These are phyloP conservation scores for Tuberolachnus salignus DNA, from an alignment of 2,888 invertebrate species.

Conservation along the genomic window DNA sequence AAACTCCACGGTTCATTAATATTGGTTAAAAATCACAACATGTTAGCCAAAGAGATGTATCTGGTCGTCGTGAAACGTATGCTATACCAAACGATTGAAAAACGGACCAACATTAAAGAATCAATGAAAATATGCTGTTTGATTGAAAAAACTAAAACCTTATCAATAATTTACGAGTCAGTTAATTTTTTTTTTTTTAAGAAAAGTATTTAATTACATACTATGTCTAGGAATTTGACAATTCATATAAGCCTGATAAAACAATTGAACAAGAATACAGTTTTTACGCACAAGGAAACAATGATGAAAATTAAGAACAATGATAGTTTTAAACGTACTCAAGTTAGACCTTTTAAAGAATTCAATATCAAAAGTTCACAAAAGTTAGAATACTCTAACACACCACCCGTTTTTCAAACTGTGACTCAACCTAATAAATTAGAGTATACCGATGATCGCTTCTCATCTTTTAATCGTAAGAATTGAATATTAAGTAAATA, in stretches of 20 bases:
- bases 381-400: not conserved
- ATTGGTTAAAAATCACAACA: constrained; percentile 25
- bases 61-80: not conserved
- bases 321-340: not conserved
- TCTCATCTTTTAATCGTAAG: constrained; percentile 11
- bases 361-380: not conserved
- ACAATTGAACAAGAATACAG: not conserved
- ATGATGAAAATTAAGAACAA: not conserved
- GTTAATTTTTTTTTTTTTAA: not conserved
- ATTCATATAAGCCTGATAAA: not conserved
- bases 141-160: constrained; percentile 13
- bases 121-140: constrained; percentile 18
- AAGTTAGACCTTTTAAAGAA: not conserved
- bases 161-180: constrained; percentile 24
- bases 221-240: not conserved
- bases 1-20: constrained; percentile 36
- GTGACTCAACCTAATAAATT: not conserved
- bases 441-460: not conserved
- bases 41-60: not conserved
- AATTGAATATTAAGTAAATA: not conserved
- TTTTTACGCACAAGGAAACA: not conserved
- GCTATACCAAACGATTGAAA: constrained; percentile 2
- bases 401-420: not conserved
- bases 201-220: not conserved
- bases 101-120: not conserved